Conservation (phyloP, 2,888 invertebrate genomes). For the Muscina levida region DNA sequence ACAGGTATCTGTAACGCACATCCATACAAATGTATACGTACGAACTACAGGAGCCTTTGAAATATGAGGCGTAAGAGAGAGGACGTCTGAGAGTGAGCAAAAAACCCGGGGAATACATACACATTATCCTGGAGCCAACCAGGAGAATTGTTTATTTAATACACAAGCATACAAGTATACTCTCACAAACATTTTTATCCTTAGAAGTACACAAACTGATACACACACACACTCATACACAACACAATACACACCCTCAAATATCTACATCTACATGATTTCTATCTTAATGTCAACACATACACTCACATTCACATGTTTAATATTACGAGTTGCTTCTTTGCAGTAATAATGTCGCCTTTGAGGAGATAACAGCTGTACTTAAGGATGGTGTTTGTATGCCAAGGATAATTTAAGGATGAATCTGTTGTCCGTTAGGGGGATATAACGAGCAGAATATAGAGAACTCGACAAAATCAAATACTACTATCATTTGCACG, state of each 20-base stretch:
- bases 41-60: background rate
- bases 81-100: background rate
- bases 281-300: background rate
- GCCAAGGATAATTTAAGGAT: constrained; percentile 42
- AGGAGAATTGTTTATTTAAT: constrained; percentile 12
- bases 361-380: constrained; percentile 8
- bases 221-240: background rate
- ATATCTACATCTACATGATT: no score
- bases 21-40: background rate
- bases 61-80: background rate
- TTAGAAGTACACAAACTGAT: background rate
- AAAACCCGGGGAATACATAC: constrained; percentile 16
- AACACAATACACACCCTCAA: constrained; percentile 1
- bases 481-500: constrained; percentile 45
- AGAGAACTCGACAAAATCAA: constrained; percentile 12
- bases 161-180: background rate
- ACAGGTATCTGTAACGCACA: background rate
- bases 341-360: background rate
- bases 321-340: constrained; percentile 8
- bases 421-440: constrained; percentile 27
- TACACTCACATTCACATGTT: constrained; percentile 5
- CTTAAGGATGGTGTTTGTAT: constrained; percentile 30
- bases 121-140: constrained; percentile 17
- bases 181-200: background rate
- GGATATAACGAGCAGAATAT: background rate